Evolutionary conservation across 2,888 invertebrate genomes (phyloP), one percentile per base, ranked within the genome.

Genomic region (Oeneis ivallda): DNA sequence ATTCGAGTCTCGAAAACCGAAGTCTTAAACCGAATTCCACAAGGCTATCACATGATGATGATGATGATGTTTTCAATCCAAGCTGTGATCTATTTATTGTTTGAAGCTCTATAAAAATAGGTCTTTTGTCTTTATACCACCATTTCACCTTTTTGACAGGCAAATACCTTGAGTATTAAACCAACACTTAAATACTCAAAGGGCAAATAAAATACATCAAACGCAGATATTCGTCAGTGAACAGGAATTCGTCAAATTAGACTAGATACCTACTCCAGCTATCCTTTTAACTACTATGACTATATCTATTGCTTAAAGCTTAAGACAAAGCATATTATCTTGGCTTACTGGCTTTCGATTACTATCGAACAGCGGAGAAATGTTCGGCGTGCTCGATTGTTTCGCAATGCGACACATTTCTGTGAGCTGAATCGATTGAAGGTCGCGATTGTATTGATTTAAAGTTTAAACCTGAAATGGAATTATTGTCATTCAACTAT

Each of bases 391-490:
- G 64, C 66, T 71, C 70, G 72, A 77, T 78, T 79, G 79, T 81
- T 79, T 74, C 74, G 75, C 73, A 78, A 81, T 74, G 73, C 43
- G 73, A 75, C 73, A 77, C 72, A 71, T 71, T 76, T 79, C 78
- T 76, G 75, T 72, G 75, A 75, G 60, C 50, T 68, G 72, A 75
- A 75, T 77, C 74, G 74, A 75, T 75, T 74, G 74, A 39, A 37
- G 54, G 39, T 73, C 71, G 67, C 74, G 72, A 75, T 72, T 77
- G 76, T 78, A 73, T 57, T 45, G 52, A 49, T 49, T 57, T 39
- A 15, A 54, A 6, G n/a, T n/a, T n/a, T 34, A 37, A 39, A 1
- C 37, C 6, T 10, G 6, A 34, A 17, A 19, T 39, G 10, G 26
- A 26, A 26, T 34, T 11, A 54, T 17, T 39, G n/a, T 34, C 3